Percentiles rank a stretch among this genome's conserved stretches.
These are phyloP conservation scores for Alsophila aescularia DNA, from an alignment of 2,888 invertebrate species.

Conservation along the genomic window DNA sequence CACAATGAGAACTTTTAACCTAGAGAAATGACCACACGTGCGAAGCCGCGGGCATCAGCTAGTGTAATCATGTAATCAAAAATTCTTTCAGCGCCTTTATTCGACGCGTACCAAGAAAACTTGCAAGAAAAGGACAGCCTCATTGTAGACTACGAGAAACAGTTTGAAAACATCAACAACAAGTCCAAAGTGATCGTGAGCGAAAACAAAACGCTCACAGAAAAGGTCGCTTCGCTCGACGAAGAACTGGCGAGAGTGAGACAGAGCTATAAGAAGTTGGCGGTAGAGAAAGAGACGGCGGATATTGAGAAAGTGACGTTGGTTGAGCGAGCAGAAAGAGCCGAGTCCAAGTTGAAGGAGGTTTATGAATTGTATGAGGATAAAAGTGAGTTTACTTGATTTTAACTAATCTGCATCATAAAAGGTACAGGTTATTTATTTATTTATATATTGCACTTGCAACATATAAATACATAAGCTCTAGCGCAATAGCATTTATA, in stretches of 20 bases:
- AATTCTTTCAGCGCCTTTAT: conserved; percentile 86
- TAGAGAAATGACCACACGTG: too few species aligned
- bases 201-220: conserved; percentile 88
- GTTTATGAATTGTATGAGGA: conserved; percentile 89
- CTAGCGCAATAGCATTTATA: too few species aligned
- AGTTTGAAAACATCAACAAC: conserved; percentile 88
- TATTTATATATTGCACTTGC: not conserved
- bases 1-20: too few species aligned
- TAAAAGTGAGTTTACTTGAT: conserved; percentile 81
- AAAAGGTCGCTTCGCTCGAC: conserved; percentile 59
- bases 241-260: conserved; percentile 64
- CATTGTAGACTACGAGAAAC: conserved; percentile 87
- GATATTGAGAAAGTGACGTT: conserved; percentile 79
- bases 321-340: conserved; percentile 87
- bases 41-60: too few species aligned
- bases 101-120: conserved; percentile 92
- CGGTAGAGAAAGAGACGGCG: conserved; percentile 74
- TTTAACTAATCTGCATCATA: too few species aligned
- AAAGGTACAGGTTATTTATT: not conserved
- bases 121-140: conserved; percentile 90
- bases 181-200: conserved; percentile 87
- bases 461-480: too few species aligned
- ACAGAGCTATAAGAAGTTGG: conserved; percentile 70
- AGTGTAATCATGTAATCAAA: too few species aligned
- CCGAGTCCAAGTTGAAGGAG: conserved; percentile 89